These are phyloP conservation scores for Hetaerina americana DNA, from an alignment of 1,140 invertebrate species.

Conservation along the genomic window DNA sequence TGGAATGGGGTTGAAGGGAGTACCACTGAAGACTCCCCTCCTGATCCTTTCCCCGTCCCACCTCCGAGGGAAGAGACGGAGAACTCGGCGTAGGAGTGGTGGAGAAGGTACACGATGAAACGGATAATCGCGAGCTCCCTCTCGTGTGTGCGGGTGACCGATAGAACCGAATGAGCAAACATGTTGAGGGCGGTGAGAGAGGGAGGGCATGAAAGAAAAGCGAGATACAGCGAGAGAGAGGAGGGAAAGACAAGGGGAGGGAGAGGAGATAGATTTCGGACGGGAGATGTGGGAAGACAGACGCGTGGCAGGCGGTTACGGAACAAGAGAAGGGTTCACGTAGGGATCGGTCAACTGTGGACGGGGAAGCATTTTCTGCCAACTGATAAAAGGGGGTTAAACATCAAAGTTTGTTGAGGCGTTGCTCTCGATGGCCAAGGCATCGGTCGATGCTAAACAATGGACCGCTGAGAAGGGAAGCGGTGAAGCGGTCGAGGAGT, in stretches of 20 bases:
- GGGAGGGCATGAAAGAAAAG: conserved; percentile 1
- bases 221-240: conserved; percentile 1
- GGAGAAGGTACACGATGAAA: no score
- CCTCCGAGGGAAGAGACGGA: background rate
- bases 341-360: background rate
- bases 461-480: conserved; percentile 14
- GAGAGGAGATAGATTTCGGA: conserved; percentile 4
- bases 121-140: no score
- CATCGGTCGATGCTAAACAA: conserved; percentile 20
- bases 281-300: background rate
- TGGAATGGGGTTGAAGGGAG: no score
- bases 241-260: background rate
- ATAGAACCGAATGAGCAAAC: no score
- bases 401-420: background rate
- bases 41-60: no score
- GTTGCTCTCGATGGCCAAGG: background rate
- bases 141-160: no score
- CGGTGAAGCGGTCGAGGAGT: conserved; percentile 10
- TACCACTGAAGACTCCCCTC: no score
- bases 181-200: no score
- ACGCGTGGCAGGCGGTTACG: no score
- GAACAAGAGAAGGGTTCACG: background rate
- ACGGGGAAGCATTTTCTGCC: conserved; percentile 1
- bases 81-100: background rate
- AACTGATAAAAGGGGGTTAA: background rate